Conservation (phyloP, 2,888 invertebrate species). For the Esperia sulphurella region DNA sequence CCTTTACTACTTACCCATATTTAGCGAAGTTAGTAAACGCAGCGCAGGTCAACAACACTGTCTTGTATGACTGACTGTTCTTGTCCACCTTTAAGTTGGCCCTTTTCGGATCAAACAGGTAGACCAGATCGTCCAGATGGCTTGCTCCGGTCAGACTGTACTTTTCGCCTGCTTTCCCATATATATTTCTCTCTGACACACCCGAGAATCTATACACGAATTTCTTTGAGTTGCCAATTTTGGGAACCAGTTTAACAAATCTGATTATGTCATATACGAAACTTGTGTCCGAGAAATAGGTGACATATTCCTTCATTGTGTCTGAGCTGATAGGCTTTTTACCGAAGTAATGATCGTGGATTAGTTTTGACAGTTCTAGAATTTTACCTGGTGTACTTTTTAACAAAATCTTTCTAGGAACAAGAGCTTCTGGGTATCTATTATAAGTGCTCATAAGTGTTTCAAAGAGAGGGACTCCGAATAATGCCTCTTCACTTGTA, state of each 20-base stretch:
- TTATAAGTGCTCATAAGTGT: constrained; percentile 17
- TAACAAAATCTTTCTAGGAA: constrained; percentile 27
- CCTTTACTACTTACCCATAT: constrained; percentile 21
- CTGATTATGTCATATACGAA: constrained; percentile 26
- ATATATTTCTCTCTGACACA: constrained; percentile 34
- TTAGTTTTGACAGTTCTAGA: constrained; percentile 22
- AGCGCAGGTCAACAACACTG: constrained; percentile 23
- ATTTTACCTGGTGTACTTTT: constrained; percentile 18
- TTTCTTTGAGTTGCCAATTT: constrained; percentile 14
- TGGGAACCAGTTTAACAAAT: constrained; percentile 20
- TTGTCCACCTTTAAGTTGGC: constrained; percentile 19
- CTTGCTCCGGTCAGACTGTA: constrained; percentile 30
- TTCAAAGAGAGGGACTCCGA: constrained; percentile 2
- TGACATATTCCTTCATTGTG: constrained; percentile 22
- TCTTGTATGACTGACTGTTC: constrained; percentile 19
- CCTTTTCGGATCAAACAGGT: constrained; percentile 30
- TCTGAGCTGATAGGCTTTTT: constrained; percentile 18
- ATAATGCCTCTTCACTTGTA: constrained; percentile 81
- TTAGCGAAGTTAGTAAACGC: constrained; percentile 31
- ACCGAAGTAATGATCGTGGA: constrained; percentile 27
- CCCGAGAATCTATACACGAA: constrained; percentile 37
- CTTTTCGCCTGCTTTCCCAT: constrained; percentile 21
- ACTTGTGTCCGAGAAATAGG: constrained; percentile 19
- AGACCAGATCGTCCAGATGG: constrained; percentile 40
- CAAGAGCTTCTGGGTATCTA: constrained; percentile 24